Percentiles rank a stretch among this genome's conserved stretches.
phyloP scores from a whole-genome alignment of 2,113 vertebrate species.

The Fulica atra region DNA sequence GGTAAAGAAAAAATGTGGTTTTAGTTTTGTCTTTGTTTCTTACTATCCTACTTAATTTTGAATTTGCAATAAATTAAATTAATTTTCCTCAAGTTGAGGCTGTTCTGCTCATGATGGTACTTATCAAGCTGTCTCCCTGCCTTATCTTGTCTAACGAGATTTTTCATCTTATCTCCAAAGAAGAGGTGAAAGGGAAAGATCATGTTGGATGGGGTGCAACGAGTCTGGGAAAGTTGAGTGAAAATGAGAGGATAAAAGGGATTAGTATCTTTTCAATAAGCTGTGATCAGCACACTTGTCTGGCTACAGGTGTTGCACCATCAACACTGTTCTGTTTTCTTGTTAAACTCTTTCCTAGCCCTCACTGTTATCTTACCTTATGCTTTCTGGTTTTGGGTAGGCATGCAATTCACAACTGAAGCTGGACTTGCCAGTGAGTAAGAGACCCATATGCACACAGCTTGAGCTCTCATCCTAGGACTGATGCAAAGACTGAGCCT shows the following conservation, averaged over 20 bases:
- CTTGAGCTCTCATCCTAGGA: neutral
- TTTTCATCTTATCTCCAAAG: neutral
- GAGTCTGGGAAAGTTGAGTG: neutral
- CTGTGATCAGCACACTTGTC: neutral
- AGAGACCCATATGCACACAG: neutral
- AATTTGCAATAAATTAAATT: neutral
- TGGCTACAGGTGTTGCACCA: neutral
- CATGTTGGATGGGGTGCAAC: neutral
- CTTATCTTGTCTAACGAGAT: neutral
- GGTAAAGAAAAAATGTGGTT: neutral
- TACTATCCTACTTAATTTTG: neutral
- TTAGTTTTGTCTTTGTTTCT: neutral
- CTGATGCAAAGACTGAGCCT: neutral
- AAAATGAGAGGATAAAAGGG: neutral
- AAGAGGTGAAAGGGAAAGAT: neutral
- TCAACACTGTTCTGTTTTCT: neutral
- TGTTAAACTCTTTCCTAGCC: neutral
- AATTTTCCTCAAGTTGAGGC: neutral
- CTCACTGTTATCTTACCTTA: neutral
- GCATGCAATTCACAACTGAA: neutral
- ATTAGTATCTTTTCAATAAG: neutral
- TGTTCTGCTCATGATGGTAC: neutral
- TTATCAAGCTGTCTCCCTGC: neutral
- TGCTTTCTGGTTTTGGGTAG: neutral
- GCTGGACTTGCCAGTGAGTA: accelerated